Evolutionary conservation across 2,888 invertebrate species (phyloP).

Genomic region (Willowsia nigromaculata): DNA sequence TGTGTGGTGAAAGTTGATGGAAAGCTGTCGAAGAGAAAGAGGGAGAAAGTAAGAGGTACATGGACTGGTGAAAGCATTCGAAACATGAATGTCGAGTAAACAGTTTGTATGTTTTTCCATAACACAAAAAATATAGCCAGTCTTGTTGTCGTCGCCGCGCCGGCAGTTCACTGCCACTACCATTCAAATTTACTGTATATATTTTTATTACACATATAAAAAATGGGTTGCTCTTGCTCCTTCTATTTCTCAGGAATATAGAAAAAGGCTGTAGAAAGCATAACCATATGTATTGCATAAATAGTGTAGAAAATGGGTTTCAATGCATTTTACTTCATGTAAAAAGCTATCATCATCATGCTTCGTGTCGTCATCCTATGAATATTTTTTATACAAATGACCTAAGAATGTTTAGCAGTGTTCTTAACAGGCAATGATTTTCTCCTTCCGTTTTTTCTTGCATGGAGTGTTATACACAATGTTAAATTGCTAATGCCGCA

Average conservation of each 20-base stretch:
- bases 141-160: background rate
- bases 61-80: too few relatives aligned
- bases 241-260: background rate
- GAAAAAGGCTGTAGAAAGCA: background rate
- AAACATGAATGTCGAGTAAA: too few relatives aligned
- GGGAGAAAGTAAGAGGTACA: too few relatives aligned
- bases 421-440: constrained; percentile 4
- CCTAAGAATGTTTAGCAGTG: background rate
- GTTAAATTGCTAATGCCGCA: background rate
- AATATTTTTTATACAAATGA: background rate
- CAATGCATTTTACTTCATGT: background rate
- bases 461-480: background rate
- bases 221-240: background rate
- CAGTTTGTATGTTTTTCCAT: background rate
- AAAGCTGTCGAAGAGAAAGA: too few relatives aligned
- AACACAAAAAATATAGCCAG: background rate
- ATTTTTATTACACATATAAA: background rate
- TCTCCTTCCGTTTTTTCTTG: background rate
- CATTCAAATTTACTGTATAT: background rate
- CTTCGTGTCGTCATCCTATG: too few relatives aligned
- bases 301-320: background rate
- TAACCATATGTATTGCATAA: background rate
- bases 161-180: background rate
- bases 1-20: too few relatives aligned
- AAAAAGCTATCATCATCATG: too few relatives aligned